phyloP scores from a whole-genome alignment of 2,888 invertebrate species.

The Plagodis pulveraria region DNA sequence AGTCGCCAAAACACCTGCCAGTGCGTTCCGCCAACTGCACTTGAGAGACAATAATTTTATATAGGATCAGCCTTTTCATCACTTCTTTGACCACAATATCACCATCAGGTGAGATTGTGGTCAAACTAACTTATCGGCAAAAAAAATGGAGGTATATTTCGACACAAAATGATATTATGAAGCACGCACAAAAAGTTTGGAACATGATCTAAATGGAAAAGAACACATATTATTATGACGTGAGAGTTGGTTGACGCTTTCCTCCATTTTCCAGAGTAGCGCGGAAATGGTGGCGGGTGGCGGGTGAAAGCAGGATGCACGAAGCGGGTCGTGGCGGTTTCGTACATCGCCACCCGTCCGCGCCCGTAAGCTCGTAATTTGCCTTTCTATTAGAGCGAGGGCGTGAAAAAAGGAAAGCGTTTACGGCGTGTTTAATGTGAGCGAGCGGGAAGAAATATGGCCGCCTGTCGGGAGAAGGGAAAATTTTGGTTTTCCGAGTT shows the following conservation, averaged over 20 bases:
- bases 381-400: constrained; percentile 85
- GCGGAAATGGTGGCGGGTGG: constrained; percentile 56
- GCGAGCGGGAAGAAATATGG: constrained; percentile 84
- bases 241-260: constrained; percentile 80
- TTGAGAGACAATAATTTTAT: too few relatives aligned
- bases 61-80: too few relatives aligned
- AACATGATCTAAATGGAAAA: constrained; percentile 35
- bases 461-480: constrained; percentile 81
- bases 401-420: constrained; percentile 86
- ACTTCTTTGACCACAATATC: too few relatives aligned
- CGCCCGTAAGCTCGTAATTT: constrained; percentile 85
- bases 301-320: constrained; percentile 69
- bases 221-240: constrained; percentile 62
- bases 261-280: constrained; percentile 73
- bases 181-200: constrained; percentile 23
- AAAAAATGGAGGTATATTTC: too few relatives aligned
- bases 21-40: too few relatives aligned
- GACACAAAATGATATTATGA: too few relatives aligned
- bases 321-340: constrained; percentile 73
- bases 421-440: constrained; percentile 85
- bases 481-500: constrained; percentile 84
- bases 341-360: constrained; percentile 84
- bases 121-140: too few relatives aligned
- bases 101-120: too few relatives aligned
- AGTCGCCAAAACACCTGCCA: too few relatives aligned